Evolutionary conservation across 2,797 vertebrate species (phyloP).

Genomic region (Pseudocheirus occidentalis): DNA sequence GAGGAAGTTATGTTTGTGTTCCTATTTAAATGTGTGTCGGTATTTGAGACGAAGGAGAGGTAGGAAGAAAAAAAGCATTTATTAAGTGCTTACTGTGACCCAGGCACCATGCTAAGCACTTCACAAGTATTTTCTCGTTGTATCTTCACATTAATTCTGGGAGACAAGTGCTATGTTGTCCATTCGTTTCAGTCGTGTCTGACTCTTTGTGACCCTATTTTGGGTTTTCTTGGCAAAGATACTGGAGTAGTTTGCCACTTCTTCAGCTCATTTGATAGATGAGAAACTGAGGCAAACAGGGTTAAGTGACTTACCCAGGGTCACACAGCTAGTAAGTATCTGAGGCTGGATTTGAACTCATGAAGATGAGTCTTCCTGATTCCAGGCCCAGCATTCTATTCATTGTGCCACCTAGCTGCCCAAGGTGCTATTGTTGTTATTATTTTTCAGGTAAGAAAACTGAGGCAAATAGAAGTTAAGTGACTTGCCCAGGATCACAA

Average conservation of each 20-base stretch:
- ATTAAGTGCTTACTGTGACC: neutral
- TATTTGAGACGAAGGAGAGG: neutral
- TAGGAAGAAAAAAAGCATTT: neutral
- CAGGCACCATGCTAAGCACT: neutral
- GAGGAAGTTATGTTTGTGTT: neutral
- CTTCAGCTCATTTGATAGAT: too few species aligned
- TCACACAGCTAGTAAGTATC: neutral
- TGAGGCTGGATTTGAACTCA: neutral
- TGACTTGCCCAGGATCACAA: neutral
- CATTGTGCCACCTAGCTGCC: too few species aligned
- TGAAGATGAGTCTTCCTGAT: too few species aligned
- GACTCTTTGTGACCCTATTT: too few species aligned
- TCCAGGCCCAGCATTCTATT: too few species aligned
- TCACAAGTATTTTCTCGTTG: neutral
- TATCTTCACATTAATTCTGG: neutral
- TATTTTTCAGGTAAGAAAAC: neutral
- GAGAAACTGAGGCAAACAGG: neutral
- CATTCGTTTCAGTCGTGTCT: too few species aligned
- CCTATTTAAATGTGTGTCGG: neutral
- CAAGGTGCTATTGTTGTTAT: too few species aligned
- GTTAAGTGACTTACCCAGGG: neutral
- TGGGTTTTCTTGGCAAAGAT: too few species aligned
- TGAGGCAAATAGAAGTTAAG: neutral
- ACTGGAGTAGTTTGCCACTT: neutral
- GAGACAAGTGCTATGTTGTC: neutral